Base-by-base conservation (phyloP, 2,797 vertebrate species). In the Anguilla pacifica region DNA sequence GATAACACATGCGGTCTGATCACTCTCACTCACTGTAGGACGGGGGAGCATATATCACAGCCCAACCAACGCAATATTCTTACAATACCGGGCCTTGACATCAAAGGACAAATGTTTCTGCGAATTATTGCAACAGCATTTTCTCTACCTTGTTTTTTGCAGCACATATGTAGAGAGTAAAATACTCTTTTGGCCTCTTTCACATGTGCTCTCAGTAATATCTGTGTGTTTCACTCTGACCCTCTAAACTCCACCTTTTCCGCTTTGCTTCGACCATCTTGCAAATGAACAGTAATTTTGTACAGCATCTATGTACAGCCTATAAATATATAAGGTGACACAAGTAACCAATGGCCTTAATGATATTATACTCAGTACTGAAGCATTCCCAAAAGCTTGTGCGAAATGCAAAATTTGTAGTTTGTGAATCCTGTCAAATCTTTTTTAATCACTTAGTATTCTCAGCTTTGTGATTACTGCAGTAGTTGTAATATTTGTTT, bases 301-400 rank as follows among this genome's bases (percentile, higher is more conserved):
- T 79, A 79, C 74, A 46, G 43, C 43, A 15, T 85, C 6, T 84
- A 74, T 90, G 64, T 74, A 88, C 59, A 91, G 70, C 90, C 90
- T 94, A 92, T 95, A 92, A 92, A 94, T 95, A 94, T 91, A 57
- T 28, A 55, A 72, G 25, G 85, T 93, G 87, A 93, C 89, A 91
- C 87, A 88, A 91, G 77, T 94, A 95, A 96, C 95, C 94, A 88
- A 95, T 94, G 95, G 96, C 96, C 96, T 97, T 97, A 96, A 96
- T 92, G 39, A 89, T 92, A 91, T 91, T 92, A 87, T 91, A 87
- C 90, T 92, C 85, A 91, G 83, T 92, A 89, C 92, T 92, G 90
- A 93, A 91, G 92, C 91, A 93, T 94, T 92, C 94, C 92, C 93
- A 94, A 94, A 49, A 95, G 93, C 92, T 86, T 83, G 87, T 83